Conservation (phyloP, 92 coral and sea anemone species). For the Porites evermanni region DNA sequence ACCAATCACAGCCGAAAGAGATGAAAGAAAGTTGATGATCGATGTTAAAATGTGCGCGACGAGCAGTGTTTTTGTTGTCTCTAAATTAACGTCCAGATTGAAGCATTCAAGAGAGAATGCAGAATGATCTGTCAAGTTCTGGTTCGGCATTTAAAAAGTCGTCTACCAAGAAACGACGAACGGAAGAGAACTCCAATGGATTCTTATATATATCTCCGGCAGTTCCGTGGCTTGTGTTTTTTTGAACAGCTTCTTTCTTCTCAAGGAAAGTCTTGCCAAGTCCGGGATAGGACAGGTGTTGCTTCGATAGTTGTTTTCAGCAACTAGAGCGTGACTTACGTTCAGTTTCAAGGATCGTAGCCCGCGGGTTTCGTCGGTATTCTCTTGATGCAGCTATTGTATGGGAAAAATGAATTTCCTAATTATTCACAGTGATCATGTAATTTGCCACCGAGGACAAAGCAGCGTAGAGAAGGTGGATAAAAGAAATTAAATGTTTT, state of each 20-base stretch:
- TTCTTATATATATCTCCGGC: too few relatives aligned
- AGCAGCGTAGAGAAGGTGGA: too few relatives aligned
- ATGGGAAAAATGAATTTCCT: too few relatives aligned
- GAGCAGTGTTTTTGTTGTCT: slow-evolving; percentile 33
- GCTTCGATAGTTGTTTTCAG: too few relatives aligned
- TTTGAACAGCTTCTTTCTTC: not conserved
- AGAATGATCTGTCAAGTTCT: not conserved
- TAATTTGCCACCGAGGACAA: too few relatives aligned
- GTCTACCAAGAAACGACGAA: not conserved
- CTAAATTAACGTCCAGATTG: slow-evolving; percentile 47
- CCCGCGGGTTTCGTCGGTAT: too few relatives aligned
- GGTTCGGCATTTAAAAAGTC: not conserved
- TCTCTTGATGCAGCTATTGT: too few relatives aligned
- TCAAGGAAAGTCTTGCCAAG: not conserved
- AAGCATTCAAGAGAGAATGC: slow-evolving; percentile 29
- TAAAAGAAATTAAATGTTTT: too few relatives aligned
- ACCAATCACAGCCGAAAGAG: slow-evolving; percentile 49
- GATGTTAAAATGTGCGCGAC: slow-evolving; percentile 50
- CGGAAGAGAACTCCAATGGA: not conserved
- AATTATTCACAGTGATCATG: too few relatives aligned
- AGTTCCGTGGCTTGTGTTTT: too few relatives aligned
- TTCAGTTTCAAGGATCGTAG: too few relatives aligned
- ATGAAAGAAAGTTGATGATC: slow-evolving; percentile 32
- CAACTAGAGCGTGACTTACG: too few relatives aligned
- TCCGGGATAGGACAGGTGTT: not conserved